A percentile compares a stretch with the other conserved stretches of the same genome.
phyloP scores from a whole-genome alignment of 2,888 invertebrate genomes.

The Euclidia mi region DNA sequence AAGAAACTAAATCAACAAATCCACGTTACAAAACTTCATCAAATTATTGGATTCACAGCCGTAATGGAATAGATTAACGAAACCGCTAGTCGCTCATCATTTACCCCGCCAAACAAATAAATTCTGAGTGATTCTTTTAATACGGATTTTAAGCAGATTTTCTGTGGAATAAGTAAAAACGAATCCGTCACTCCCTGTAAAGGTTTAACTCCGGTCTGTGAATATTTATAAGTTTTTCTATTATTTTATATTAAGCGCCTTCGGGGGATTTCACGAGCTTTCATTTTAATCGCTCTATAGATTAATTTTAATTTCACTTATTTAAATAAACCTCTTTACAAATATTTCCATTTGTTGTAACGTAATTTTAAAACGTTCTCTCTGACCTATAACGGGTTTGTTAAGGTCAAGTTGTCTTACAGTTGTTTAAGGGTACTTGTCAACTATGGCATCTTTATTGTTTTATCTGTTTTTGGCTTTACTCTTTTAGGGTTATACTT shows the following conservation, averaged over 20 bases:
- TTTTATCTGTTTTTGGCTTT: no score
- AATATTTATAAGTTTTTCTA: conserved; percentile 90
- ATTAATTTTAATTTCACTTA: conserved; percentile 72
- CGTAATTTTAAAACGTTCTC: conserved; percentile 16
- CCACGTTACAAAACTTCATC: no score
- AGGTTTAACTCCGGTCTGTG: conserved; percentile 84
- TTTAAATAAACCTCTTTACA: conserved; percentile 63
- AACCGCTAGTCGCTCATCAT: conserved; percentile 39
- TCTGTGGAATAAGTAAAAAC: conserved; percentile 89
- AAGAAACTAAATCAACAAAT: no score
- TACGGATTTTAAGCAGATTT: conserved; percentile 90
- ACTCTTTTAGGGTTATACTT: no score
- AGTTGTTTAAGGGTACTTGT: background rate
- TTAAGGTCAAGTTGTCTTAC: background rate
- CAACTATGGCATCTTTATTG: no score
- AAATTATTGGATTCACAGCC: no score
- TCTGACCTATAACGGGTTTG: conserved; percentile 11
- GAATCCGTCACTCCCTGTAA: conserved; percentile 87
- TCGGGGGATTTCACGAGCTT: conserved; percentile 68
- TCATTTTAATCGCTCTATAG: conserved; percentile 77
- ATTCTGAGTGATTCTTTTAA: conserved; percentile 90
- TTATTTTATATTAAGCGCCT: conserved; percentile 86
- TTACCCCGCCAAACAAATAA: conserved; percentile 76
- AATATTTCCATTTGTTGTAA: conserved; percentile 45
- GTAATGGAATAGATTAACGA: no score